Percentiles rank a stretch among this genome's conserved stretches.
Evolutionary conservation across 1,140 invertebrate species (phyloP).

Genomic region (Drosophila kurseongensis): DNA sequence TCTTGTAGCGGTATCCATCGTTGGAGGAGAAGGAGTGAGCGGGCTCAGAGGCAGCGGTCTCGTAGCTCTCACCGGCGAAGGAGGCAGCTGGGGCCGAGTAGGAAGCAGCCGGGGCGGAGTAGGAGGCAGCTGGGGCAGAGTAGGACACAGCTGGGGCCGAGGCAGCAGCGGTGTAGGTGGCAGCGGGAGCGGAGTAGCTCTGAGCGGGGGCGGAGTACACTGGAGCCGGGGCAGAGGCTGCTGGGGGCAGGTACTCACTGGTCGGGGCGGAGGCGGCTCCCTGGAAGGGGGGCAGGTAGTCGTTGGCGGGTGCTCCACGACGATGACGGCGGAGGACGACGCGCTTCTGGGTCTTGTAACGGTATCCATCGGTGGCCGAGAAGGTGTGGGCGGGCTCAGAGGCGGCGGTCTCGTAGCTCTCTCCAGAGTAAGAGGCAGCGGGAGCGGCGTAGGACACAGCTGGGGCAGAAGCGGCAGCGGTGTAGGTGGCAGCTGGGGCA

Average conservation of each 20-base stretch:
- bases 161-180: conserved; percentile 36
- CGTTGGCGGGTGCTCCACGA: conserved; percentile 75
- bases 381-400: conserved; percentile 68
- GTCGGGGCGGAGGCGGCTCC: conserved; percentile 61
- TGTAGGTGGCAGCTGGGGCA: conserved; percentile 16
- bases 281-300: conserved; percentile 70
- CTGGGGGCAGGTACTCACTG: conserved; percentile 71
- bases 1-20: conserved; percentile 22
- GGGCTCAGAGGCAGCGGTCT: conserved; percentile 22
- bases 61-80: conserved; percentile 38
- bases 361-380: conserved; percentile 73
- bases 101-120: neutral
- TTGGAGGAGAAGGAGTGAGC: conserved; percentile 28
- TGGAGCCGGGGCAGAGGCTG: conserved; percentile 53
- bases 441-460: too few species aligned
- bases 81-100: conserved; percentile 27
- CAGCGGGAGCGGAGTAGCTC: conserved; percentile 33
- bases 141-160: conserved; percentile 16
- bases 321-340: conserved; percentile 65
- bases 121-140: neutral
- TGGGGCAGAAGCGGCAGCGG: too few species aligned
- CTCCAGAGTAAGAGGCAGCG: conserved; percentile 19
- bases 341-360: conserved; percentile 75
- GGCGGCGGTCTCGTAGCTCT: conserved; percentile 60
- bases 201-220: conserved; percentile 37